Evolutionary conservation across 2,888 invertebrate genomes (phyloP), one percentile per base, ranked within the genome.

Genomic region (Atethmia centrago): DNA sequence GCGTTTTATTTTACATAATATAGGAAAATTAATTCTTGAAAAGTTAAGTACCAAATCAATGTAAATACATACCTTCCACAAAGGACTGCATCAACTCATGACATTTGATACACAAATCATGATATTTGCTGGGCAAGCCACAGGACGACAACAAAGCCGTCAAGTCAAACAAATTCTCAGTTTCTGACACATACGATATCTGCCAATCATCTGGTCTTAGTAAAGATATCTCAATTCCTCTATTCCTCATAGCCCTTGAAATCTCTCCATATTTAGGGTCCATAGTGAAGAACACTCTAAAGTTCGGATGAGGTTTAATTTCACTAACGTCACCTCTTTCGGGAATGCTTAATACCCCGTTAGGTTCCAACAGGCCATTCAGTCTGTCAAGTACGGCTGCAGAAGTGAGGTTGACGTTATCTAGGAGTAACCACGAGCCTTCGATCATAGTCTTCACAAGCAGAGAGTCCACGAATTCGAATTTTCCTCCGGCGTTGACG

Each of bases 171-270:
- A 79, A 92, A 5, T 94, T 91, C 76, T 95, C 86, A 2, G 93
- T 93, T 69, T 95, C 94, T 7, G 93, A 92, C 65, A 96, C 85
- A 21, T 87, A 82, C 9, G 68, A 89, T 8, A 87, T 81, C 74
- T 93, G 92, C 73, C 77, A 90, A 47, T 95, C 95, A 65, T 95
- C 95, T 16, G 92, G 84, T 72, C 92, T 89, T 0, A 96, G 76
- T 58, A 96, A 82, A 82, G 92, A 96, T 87, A 99, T 98, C 96
- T 99, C 99, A 0, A 99, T 97, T 5, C 99, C 99, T 89, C 99
- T 97, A 93, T 99, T 99, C 77, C 99, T 97, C 99, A 99, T 99
- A 0, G 99, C 99, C 86, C 99, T 97, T 0, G 99, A 99, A 83
- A 99, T 98, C 94, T 99, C 99, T 0, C 99, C 99, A 94, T 98